Evolutionary conservation across 2,888 invertebrate genomes (phyloP).

Genomic region (Onthophagus sagittarius): DNA sequence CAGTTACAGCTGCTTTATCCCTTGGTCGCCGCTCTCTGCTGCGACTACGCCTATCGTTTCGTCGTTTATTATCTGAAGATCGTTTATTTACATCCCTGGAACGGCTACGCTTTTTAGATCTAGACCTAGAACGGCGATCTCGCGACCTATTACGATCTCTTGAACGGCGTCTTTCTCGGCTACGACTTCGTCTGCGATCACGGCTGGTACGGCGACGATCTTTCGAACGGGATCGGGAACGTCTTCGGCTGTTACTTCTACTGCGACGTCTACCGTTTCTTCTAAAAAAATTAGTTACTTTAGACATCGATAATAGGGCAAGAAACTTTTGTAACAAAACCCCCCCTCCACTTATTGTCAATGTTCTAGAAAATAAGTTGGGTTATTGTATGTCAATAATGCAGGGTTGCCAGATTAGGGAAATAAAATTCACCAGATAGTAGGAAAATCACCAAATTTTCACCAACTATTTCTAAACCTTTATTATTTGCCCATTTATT

Average conservation of each 20-base stretch:
- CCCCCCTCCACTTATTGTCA: no score
- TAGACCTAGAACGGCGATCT: slow-evolving; percentile 28
- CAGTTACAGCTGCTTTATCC: slow-evolving; percentile 17
- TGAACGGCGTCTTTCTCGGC: slow-evolving; percentile 37
- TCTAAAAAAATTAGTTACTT: slow-evolving; percentile 20
- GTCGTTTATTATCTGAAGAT: slow-evolving; percentile 48
- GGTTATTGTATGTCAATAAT: no score
- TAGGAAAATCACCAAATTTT: no score
- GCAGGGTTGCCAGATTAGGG: no score
- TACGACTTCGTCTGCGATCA: slow-evolving; percentile 31
- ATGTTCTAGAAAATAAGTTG: no score
- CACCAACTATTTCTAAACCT: no score
- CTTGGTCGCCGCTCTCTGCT: slow-evolving; percentile 34
- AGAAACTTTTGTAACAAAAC: no score
- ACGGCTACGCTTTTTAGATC: slow-evolving; percentile 36
- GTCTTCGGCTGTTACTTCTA: slow-evolving; percentile 31
- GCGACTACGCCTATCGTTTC: slow-evolving; percentile 34
- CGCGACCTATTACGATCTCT: slow-evolving; percentile 40
- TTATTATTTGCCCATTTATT: no score
- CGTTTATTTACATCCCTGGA: slow-evolving; percentile 42
- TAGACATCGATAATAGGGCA: no score
- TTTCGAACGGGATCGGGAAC: slow-evolving; percentile 40
- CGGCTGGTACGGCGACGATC: slow-evolving; percentile 25
- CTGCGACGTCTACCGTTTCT: slow-evolving; percentile 31
- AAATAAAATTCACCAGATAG: no score